Percentiles rank a stretch among this genome's conserved stretches.
These are phyloP conservation scores for Megalonaias nervosa DNA, from an alignment of 1,140 invertebrate genomes.

Conservation along the genomic window DNA sequence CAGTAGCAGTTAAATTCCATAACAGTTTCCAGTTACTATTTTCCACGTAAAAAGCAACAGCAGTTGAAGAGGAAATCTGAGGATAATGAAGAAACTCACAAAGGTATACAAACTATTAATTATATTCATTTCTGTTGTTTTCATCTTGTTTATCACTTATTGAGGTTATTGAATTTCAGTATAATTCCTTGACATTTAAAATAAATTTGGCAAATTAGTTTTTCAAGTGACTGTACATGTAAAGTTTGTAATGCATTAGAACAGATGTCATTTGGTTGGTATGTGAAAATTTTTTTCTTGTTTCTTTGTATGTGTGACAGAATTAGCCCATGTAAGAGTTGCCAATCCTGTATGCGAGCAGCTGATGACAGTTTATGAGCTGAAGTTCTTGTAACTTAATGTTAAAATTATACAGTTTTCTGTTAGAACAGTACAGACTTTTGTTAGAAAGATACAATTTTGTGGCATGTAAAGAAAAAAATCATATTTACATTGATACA, in stretches of 20 bases:
- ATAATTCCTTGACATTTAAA: neutral
- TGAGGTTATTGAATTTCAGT: neutral
- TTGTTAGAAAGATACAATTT: no score
- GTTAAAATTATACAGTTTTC: no score
- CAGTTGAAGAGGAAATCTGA: slow-evolving; percentile 14
- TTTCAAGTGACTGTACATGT: neutral
- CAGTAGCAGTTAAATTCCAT: neutral
- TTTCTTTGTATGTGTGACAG: no score
- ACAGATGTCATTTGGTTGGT: neutral
- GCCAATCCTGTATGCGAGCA: no score
- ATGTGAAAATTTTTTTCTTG: no score
- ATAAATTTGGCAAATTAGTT: neutral
- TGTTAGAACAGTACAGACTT: no score
- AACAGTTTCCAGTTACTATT: slow-evolving; percentile 30
- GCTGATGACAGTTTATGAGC: no score
- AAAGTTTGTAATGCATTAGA: neutral
- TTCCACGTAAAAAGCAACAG: slow-evolving; percentile 29
- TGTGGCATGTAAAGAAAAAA: no score
- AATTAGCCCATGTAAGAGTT: no score
- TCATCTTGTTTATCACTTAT: neutral
- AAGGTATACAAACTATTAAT: neutral
- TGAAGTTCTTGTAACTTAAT: no score
- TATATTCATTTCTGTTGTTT: no score
- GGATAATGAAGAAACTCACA: slow-evolving; percentile 7
- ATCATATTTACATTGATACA: no score